A percentile compares a stretch with the other conserved stretches of the same genome.
phyloP scores from a whole-genome alignment of 2,888 invertebrate genomes.

The Osmoderma eremita region DNA sequence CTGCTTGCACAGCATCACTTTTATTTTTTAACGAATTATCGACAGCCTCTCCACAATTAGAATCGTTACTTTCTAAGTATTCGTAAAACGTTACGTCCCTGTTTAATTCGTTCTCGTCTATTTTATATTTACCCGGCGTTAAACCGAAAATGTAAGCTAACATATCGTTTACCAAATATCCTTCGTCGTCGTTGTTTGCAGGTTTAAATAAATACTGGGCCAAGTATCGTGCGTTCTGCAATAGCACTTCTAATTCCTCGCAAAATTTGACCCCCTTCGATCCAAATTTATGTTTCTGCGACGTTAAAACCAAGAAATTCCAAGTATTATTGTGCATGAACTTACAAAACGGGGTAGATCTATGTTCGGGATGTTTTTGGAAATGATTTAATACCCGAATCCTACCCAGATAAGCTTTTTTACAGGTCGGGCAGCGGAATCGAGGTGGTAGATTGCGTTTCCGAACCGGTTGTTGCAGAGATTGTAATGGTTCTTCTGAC shows the following conservation, averaged over 20 bases:
- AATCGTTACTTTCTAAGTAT: conserved; percentile 36
- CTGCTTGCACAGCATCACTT: neutral
- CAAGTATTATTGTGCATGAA: conserved; percentile 57
- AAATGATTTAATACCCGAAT: conserved; percentile 71
- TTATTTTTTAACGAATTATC: neutral
- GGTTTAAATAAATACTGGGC: conserved; percentile 58
- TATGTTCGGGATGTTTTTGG: conserved; percentile 71
- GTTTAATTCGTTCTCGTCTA: conserved; percentile 57
- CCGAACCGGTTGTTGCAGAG: conserved; percentile 37
- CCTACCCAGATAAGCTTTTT: conserved; percentile 72
- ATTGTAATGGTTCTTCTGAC: conserved; percentile 38
- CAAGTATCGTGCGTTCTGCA: conserved; percentile 57
- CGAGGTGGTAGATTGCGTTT: conserved; percentile 65
- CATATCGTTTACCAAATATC: conserved; percentile 57
- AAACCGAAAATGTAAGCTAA: conserved; percentile 58
- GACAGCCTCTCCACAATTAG: conserved; percentile 12
- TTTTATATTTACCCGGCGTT: conserved; percentile 57
- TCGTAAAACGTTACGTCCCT: conserved; percentile 56
- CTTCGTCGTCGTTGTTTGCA: conserved; percentile 49
- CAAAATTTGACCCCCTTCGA: conserved; percentile 58
- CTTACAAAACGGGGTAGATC: conserved; percentile 57
- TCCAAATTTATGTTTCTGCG: conserved; percentile 55
- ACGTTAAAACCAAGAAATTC: conserved; percentile 59
- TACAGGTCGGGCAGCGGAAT: conserved; percentile 72
- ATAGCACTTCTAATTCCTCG: conserved; percentile 57